Base-by-base conservation (phyloP, 2,797 vertebrate species). In the Limosa lapponica region DNA sequence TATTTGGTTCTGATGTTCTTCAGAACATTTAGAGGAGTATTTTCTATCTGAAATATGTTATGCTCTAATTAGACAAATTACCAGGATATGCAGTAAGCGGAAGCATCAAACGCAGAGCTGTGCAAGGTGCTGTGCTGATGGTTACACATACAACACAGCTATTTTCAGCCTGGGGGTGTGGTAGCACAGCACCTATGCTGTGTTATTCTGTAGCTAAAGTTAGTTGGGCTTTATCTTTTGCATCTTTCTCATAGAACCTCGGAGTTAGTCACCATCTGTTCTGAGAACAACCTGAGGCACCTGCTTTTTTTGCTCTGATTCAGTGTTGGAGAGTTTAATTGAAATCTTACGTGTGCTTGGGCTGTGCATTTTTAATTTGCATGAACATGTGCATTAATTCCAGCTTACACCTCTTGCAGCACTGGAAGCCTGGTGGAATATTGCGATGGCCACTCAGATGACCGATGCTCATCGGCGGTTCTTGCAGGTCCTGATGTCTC, bases 401-500 rank as follows among this genome's bases (percentile, higher is more conserved):
- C 37, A 37, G 4, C 5, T 57, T 71, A 8, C 37, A 8, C 62
- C 30, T 82, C 78, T 69, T 77, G 67, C 78, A 96, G 82, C 52
- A 13, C 20, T 48, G 27, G 59, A 20, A 74, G 79, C 69, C 83
- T 73, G 85, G 84, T 37, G 66, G 17, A 54, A 13, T 13, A 10
- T 23, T 1, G 82, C 13, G 3, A 98, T 99, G 98, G 81, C 95
- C 4, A 96, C 96, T 37, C 81, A 92, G 61, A 98, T 99, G 98
- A 98, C 97, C 0, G 97, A 99, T 34, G 98, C 98, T 77, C 99
- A 99, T 64, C 98, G 98, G 15, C 98, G 98, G 30, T 99, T 99
- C 94, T 95, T 99, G 6, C 99, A 99, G 90, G 93, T 98, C 75
- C 97, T 99, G 94, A 99, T 99, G 99, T 97, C 97, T 37, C 98